Conservation (phyloP, 1,140 invertebrate genomes). For the Drosophila ficusphila region DNA sequence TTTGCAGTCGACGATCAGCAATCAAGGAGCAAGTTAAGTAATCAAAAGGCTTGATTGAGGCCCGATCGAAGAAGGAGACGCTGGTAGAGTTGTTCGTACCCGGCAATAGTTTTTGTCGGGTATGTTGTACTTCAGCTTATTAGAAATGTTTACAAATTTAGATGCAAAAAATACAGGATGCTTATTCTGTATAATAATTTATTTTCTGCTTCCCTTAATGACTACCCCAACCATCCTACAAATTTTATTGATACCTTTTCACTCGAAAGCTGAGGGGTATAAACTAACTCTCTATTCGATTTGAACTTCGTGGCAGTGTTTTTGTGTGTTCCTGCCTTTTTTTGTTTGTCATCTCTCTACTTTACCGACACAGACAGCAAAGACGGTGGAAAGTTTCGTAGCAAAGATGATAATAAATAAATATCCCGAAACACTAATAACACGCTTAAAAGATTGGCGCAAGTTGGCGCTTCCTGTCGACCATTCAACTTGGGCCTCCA, state of each 20-base stretch:
- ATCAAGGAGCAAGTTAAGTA: conserved; percentile 64
- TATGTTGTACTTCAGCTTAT: not conserved
- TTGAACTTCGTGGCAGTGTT: not conserved
- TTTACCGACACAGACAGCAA: not conserved
- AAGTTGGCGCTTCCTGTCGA: conserved; percentile 75
- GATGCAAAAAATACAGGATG: too few species aligned
- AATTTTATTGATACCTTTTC: not conserved
- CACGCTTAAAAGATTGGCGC: conserved; percentile 76
- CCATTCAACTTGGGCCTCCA: conserved; percentile 6
- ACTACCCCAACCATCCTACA: too few species aligned
- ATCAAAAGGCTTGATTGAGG: conserved; percentile 68
- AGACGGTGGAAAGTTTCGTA: conserved; percentile 11
- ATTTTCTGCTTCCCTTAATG: too few species aligned
- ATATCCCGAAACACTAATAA: conserved; percentile 82
- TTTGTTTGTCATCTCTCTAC: conserved; percentile 40
- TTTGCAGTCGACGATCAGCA: conserved; percentile 1
- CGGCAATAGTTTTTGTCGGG: not conserved
- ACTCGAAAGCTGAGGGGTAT: not conserved
- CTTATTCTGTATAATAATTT: too few species aligned
- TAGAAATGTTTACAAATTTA: too few species aligned
- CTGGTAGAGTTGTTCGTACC: not conserved
- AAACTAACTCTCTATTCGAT: not conserved
- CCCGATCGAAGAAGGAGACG: not conserved
- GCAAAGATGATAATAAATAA: conserved; percentile 79
- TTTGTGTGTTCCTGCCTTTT: conserved; percentile 6